A percentile compares a stretch with the other conserved stretches of the same genome.
Conservation (phyloP, 2,113 vertebrate genomes). For the Sclerurus mexicanus region DNA sequence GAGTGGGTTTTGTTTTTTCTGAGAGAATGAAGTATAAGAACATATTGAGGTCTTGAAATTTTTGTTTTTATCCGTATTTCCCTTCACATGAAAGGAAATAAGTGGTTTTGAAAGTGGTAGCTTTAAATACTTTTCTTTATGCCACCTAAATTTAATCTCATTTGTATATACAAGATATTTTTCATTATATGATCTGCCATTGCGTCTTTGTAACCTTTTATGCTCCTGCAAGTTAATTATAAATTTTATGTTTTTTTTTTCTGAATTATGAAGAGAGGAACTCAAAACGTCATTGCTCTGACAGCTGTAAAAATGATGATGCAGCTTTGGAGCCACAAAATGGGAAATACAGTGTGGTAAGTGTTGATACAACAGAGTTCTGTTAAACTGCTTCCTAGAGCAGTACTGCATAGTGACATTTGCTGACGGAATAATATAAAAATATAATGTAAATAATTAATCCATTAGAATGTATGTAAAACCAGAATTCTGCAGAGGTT, state of each 20-base stretch:
- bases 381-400: neutral
- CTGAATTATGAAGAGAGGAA: conserved; percentile 33
- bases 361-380: neutral
- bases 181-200: neutral
- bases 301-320: neutral
- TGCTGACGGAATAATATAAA: neutral
- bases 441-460: neutral
- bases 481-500: neutral
- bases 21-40: neutral
- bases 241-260: neutral
- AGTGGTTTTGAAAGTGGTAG: neutral
- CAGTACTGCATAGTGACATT: neutral
- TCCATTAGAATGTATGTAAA: neutral
- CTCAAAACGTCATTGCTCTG: neutral
- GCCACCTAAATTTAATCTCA: neutral
- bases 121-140: neutral
- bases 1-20: neutral
- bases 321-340: neutral
- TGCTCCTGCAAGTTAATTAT: neutral
- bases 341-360: conserved; percentile 41
- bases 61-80: neutral
- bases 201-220: neutral
- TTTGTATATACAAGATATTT: neutral
- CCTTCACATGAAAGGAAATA: neutral
- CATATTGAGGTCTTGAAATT: neutral